Evolutionary conservation across 2,797 vertebrate genomes (phyloP), one percentile per base, ranked within the genome.

Genomic region (Notoglanidium macrostoma): DNA sequence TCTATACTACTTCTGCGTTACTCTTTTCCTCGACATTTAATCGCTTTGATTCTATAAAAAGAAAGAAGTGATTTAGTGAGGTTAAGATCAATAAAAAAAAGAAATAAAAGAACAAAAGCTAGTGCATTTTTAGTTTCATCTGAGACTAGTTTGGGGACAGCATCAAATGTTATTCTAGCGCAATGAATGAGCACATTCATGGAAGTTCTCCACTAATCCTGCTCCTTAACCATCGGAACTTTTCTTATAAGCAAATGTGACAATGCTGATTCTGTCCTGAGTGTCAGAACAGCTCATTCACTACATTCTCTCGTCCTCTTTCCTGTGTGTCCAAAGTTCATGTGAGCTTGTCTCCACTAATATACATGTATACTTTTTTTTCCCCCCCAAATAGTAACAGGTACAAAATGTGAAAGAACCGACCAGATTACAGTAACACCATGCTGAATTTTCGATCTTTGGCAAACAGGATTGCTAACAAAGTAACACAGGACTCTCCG

Each of bases 1-100:
- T 88, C 85, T 74, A 87, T 81, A 88, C 86, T 77, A 89, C 86
- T 87, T 90, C 68, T 85, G 78, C 86, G 86, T 87, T 88, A 86
- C 81, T 87, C 82, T 85, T 85, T 83, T 85, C 87, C 77, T 44
- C 7, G 29, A 84, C 81, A 61, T 84, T 83, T 87, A 83, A 74
- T 89, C 82, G 83, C 78, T 21, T 55, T 46, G 11, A 86, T 85
- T 85, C 49, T 85, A 81, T 87, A 81, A 87, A 83, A 68, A 88
- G 46, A 85, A 61, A 89, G 57, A 76, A 79, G 59, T 65, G 26
- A 67, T 17, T 68, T 35, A 15, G 61, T 29, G 61, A 35, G 15
- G 12, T 40, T 40, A 9, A 70, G 6, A 32, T 29, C 5, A 7
- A 35, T 35, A n/a, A 67, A 67, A 29, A 21, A 10, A 65, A n/a